Conservation (phyloP, 2,113 vertebrate species). For the Scortum barcoo region DNA sequence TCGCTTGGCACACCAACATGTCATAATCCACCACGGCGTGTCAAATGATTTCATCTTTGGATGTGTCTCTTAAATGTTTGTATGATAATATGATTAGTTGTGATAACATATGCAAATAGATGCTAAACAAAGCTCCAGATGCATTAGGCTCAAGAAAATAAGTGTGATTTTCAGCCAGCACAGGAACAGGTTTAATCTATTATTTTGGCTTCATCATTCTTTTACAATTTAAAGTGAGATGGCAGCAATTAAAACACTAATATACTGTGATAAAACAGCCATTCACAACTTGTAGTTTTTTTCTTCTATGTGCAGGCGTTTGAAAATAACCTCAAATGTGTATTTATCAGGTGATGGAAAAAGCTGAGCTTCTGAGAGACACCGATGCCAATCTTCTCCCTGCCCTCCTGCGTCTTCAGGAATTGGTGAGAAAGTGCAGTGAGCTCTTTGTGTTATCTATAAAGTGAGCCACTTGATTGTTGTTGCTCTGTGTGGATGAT, state of each 20-base stretch:
- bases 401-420: slow-evolving; percentile 94
- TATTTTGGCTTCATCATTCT: slow-evolving; percentile 1
- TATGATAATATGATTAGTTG: slow-evolving; percentile 43
- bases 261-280: not conserved
- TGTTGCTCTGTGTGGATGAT: slow-evolving; percentile 35
- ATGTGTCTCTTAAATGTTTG: slow-evolving; percentile 29
- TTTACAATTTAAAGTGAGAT: not conserved
- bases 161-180: slow-evolving; percentile 16
- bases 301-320: not conserved
- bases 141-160: slow-evolving; percentile 28
- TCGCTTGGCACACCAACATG: slow-evolving; percentile 13
- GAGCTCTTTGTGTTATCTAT: slow-evolving; percentile 30
- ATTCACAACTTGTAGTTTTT: not conserved
- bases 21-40: slow-evolving; percentile 13
- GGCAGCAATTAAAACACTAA: not conserved
- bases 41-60: slow-evolving; percentile 13
- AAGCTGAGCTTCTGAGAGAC: slow-evolving; percentile 93
- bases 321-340: not conserved
- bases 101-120: slow-evolving; percentile 46
- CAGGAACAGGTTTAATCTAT: slow-evolving; percentile 3
- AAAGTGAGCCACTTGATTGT: slow-evolving; percentile 26
- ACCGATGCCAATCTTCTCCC: slow-evolving; percentile 93
- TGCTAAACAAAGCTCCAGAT: slow-evolving; percentile 40
- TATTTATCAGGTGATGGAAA: slow-evolving; percentile 91
- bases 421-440: slow-evolving; percentile 87